Evolutionary conservation across 2,797 vertebrate species (phyloP).

Genomic region (Megaceryle alcyon): DNA sequence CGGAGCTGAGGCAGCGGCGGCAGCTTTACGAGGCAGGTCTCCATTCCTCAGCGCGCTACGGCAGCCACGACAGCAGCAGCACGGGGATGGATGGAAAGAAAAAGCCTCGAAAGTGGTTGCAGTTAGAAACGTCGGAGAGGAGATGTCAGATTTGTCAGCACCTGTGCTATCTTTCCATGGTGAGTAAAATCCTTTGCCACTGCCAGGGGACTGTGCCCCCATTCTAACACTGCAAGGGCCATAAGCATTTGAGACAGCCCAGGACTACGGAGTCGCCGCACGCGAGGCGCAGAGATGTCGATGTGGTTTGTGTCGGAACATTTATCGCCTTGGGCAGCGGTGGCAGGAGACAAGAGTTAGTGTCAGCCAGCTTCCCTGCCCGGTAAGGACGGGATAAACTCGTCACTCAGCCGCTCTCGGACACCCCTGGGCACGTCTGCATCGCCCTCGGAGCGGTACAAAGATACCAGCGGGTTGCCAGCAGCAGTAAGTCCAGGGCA

Average conservation of each 20-base stretch:
- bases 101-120: constrained; percentile 96
- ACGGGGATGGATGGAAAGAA: constrained; percentile 87
- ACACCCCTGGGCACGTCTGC: fast-evolving
- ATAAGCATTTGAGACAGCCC: fast-evolving
- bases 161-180: constrained; percentile 98
- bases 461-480: background rate
- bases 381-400: background rate
- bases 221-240: too few relatives aligned
- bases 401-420: fast-evolving
- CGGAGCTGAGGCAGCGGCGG: constrained; percentile 93
- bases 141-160: constrained; percentile 98
- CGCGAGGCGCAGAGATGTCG: fast-evolving
- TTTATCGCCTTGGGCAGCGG: background rate
- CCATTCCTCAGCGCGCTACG: constrained; percentile 93
- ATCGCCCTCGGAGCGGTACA: background rate
- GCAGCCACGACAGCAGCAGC: constrained; percentile 88
- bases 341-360: background rate
- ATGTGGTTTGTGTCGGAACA: background rate
- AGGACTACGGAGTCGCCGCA: fast-evolving
- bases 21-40: constrained; percentile 94
- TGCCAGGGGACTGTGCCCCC: too few relatives aligned
- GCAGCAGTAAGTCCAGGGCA: background rate
- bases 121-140: constrained; percentile 95
- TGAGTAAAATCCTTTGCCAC: constrained; percentile 68
- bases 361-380: background rate